phyloP scores from a whole-genome alignment of 2,113 vertebrate genomes.

The Sorex fumeus region DNA sequence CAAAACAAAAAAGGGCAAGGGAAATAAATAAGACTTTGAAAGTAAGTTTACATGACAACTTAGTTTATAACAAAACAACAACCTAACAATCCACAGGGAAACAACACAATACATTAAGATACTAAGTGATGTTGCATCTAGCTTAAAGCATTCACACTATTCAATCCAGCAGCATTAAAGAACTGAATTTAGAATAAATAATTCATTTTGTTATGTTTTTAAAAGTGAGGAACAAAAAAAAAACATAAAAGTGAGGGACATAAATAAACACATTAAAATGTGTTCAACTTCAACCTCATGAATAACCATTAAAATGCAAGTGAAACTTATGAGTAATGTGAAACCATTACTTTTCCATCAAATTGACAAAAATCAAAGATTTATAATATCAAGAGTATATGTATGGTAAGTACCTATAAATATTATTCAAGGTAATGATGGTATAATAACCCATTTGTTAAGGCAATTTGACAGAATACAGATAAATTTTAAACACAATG shows the following conservation, averaged over 20 bases:
- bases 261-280: not conserved
- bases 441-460: not conserved
- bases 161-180: not conserved
- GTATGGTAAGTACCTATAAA: not conserved
- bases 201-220: not conserved
- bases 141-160: slow-evolving; percentile 22
- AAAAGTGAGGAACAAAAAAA: not conserved
- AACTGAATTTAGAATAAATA: not conserved
- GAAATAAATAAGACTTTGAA: not conserved
- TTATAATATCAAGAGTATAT: not conserved
- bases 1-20: not conserved
- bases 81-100: not conserved
- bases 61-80: not conserved
- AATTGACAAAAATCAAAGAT: not conserved
- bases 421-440: not conserved
- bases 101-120: not conserved
- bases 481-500: not conserved
- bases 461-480: not conserved
- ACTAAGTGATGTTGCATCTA: not conserved
- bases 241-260: too few species aligned
- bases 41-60: not conserved
- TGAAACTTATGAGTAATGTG: not conserved
- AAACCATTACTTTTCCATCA: not conserved
- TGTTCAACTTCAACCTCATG: not conserved
- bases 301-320: not conserved